phyloP scores from a whole-genome alignment of 2,888 invertebrate genomes.

The Caenorhabditis parvicauda region DNA sequence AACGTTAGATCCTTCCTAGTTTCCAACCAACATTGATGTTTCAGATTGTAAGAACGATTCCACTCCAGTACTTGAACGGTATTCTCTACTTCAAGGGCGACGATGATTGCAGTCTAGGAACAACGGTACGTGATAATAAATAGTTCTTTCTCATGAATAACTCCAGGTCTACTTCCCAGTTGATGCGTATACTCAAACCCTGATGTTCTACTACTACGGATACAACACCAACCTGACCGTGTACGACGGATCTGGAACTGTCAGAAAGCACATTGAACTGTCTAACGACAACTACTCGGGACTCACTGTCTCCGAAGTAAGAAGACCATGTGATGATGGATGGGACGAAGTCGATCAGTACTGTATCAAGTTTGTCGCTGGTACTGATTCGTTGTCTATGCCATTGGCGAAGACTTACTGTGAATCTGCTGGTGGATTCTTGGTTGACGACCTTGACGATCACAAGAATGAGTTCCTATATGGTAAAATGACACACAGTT shows the following conservation, averaged over 20 bases:
- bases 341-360: slow-evolving; percentile 41
- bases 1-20: slow-evolving; percentile 5
- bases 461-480: slow-evolving; percentile 31
- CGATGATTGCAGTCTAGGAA: slow-evolving; percentile 25
- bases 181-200: slow-evolving; percentile 45
- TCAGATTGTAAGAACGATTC: slow-evolving; percentile 27
- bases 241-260: slow-evolving; percentile 19
- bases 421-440: slow-evolving; percentile 31
- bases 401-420: slow-evolving; percentile 38
- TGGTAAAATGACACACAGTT: slow-evolving; percentile 1
- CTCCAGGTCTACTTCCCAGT: slow-evolving; percentile 38
- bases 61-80: slow-evolving; percentile 33
- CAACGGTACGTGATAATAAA: no score
- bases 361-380: slow-evolving; percentile 22
- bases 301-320: slow-evolving; percentile 30
- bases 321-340: slow-evolving; percentile 36
- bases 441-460: slow-evolving; percentile 39
- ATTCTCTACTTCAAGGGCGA: slow-evolving; percentile 19
- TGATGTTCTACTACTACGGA: slow-evolving; percentile 29
- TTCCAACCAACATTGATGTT: neutral
- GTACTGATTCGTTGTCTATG: slow-evolving; percentile 16
- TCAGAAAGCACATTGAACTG: slow-evolving; percentile 11
- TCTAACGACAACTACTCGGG: slow-evolving; percentile 28
- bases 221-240: slow-evolving; percentile 18
- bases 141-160: slow-evolving; percentile 6